Conservation (phyloP, 2,113 vertebrate genomes). For the Crotalus helleri region DNA sequence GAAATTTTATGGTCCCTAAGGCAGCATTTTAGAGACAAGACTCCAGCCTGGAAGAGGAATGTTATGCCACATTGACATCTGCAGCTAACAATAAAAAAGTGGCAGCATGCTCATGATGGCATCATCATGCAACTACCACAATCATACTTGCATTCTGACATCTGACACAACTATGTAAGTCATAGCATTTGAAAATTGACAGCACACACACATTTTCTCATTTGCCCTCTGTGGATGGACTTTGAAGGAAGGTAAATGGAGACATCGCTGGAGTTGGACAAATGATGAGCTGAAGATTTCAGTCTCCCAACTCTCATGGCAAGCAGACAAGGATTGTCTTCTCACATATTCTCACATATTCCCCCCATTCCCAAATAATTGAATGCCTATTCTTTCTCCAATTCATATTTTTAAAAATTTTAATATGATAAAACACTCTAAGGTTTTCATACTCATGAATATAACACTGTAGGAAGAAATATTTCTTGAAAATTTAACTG, state of each 20-base stretch:
- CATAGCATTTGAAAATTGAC: neutral
- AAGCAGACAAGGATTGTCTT: neutral
- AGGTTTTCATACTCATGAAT: neutral
- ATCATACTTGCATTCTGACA: neutral
- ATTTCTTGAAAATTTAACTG: conserved; percentile 34
- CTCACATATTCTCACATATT: neutral
- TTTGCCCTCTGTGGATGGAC: neutral
- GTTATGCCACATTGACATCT: neutral
- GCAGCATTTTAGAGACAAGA: neutral
- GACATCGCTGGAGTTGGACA: neutral
- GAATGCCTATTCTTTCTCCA: neutral
- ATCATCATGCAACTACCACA: neutral
- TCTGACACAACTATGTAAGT: neutral
- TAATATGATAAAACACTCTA: neutral
- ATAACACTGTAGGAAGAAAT: conserved; percentile 14
- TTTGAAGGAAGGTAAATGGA: neutral
- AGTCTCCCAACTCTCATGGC: neutral
- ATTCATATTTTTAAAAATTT: neutral
- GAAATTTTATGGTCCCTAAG: neutral
- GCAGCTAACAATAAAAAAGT: neutral
- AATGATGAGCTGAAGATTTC: neutral
- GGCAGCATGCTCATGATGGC: neutral
- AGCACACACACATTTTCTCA: neutral
- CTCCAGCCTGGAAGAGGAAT: neutral
- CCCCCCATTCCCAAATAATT: neutral